Conservation (phyloP, 1,140 invertebrate genomes). For the Bombus pascuorum region DNA sequence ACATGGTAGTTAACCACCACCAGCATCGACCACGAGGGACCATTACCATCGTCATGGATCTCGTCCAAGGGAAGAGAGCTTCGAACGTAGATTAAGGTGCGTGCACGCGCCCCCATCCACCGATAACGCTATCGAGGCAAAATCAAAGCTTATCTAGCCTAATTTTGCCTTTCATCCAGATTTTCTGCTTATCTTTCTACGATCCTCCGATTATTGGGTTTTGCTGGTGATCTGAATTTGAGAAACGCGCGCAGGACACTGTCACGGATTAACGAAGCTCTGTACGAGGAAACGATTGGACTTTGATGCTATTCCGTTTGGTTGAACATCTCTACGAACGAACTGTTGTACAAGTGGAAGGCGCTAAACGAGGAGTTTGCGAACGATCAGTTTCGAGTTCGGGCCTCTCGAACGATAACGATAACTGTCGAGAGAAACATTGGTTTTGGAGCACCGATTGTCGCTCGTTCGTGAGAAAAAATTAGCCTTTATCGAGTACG, state of each 20-base stretch:
- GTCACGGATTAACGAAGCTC: neutral
- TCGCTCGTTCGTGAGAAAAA: neutral
- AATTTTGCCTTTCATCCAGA: neutral
- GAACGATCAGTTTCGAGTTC: neutral
- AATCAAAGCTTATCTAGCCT: neutral
- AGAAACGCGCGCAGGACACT: neutral
- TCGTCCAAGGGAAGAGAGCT: conserved; percentile 30
- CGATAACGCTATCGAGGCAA: neutral
- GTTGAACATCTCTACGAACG: neutral
- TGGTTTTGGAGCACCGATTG: neutral
- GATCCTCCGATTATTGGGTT: neutral
- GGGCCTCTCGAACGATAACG: neutral
- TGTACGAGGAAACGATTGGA: neutral
- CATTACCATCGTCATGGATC: conserved; percentile 63
- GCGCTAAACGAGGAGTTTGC: neutral
- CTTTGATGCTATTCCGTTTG: too few relatives aligned
- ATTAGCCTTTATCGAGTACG: conserved; percentile 7
- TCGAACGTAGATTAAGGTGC: conserved; percentile 26
- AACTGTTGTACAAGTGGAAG: too few relatives aligned
- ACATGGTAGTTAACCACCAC: conserved; percentile 71
- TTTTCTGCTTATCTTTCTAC: neutral
- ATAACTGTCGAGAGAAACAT: neutral
- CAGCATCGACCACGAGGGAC: conserved; percentile 59
- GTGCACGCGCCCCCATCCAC: conserved; percentile 26
- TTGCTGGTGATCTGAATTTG: neutral